Conservation (phyloP, 2,797 vertebrate species). For the Champsocephalus gunnari region DNA sequence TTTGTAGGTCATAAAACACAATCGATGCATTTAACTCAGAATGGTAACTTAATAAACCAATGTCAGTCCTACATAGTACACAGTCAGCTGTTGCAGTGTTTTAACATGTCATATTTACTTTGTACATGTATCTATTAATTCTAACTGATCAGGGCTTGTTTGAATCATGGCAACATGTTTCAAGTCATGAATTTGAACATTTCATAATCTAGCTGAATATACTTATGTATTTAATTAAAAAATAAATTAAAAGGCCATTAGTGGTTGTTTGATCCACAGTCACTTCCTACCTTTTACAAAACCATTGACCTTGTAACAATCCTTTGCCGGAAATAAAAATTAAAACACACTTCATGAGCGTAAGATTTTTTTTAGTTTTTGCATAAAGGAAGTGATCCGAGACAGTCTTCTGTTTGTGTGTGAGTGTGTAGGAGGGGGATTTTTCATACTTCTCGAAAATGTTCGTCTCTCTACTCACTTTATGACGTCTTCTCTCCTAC, state of each 20-base stretch:
- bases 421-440: slow-evolving; percentile 1
- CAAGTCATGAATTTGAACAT: background rate
- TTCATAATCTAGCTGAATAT: background rate
- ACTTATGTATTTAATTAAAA: background rate
- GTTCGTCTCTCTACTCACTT: background rate
- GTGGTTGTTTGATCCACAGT: background rate
- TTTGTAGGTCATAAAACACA: slow-evolving; percentile 33
- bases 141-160: background rate
- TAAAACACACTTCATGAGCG: background rate
- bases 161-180: background rate
- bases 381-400: slow-evolving; percentile 17
- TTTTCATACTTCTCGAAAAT: background rate
- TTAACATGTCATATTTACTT: slow-evolving; percentile 9
- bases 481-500: background rate
- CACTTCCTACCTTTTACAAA: background rate
- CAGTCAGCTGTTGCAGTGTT: background rate
- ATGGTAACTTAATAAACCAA: slow-evolving; percentile 9
- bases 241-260: no score
- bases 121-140: background rate
- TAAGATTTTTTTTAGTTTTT: slow-evolving; percentile 6
- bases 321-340: background rate
- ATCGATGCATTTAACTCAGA: slow-evolving; percentile 5
- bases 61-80: slow-evolving; percentile 12
- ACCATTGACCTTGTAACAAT: background rate
- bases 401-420: background rate